A percentile compares a stretch with the other conserved stretches of the same genome.
These are phyloP conservation scores for Hydrochoerus hydrochaeris DNA, from an alignment of 2,113 vertebrate genomes.

Conservation along the genomic window DNA sequence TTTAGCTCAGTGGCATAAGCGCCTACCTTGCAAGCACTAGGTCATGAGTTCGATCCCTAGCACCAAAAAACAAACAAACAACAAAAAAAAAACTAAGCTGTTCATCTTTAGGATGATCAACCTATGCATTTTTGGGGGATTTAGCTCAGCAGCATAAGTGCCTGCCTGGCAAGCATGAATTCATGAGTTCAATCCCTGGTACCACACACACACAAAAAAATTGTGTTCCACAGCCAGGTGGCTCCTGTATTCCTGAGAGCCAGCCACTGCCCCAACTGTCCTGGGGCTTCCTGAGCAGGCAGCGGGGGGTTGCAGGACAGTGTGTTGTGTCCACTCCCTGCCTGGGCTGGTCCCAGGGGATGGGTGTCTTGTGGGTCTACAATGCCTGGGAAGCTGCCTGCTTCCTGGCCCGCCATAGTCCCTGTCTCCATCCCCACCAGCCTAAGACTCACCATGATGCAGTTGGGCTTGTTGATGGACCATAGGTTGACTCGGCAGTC, in stretches of 20 bases:
- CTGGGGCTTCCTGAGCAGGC: neutral
- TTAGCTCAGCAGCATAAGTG: too few relatives aligned
- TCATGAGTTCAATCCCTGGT: too few relatives aligned
- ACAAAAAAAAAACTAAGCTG: too few relatives aligned
- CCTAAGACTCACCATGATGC: slow-evolving; percentile 94
- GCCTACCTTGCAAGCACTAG: too few relatives aligned
- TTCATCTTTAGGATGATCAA: too few relatives aligned
- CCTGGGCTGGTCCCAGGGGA: neutral
- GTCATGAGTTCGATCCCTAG: too few relatives aligned
- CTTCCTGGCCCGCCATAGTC: neutral
- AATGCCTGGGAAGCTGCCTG: neutral
- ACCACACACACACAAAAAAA: too few relatives aligned
- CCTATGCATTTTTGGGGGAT: too few relatives aligned
- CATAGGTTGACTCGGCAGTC: slow-evolving; percentile 97
- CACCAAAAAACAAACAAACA: too few relatives aligned
- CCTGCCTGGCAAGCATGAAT: too few relatives aligned
- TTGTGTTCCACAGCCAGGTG: neutral
- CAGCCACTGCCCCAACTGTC: neutral
- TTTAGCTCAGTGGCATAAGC: too few relatives aligned
- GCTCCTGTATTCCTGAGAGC: neutral
- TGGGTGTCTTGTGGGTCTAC: neutral
- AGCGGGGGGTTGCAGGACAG: neutral
- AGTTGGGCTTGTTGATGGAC: slow-evolving; percentile 97
- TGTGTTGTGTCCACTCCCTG: neutral
- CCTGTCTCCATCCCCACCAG: neutral